Base-by-base conservation (phyloP, 2,888 invertebrate species). In the Erebia palarica region DNA sequence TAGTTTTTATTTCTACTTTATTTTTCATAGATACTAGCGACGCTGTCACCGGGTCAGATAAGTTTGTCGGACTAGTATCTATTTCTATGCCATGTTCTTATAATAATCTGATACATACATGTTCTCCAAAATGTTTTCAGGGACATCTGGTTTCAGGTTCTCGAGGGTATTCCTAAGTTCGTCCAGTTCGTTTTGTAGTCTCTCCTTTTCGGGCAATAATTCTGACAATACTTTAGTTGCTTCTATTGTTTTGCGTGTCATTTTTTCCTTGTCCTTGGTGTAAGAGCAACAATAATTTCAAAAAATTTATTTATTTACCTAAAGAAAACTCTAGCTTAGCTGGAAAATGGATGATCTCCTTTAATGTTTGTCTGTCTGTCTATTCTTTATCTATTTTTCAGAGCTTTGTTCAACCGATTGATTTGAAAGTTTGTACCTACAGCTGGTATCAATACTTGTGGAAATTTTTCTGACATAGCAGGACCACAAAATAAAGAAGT, bases 91-190 rank as follows among this genome's bases (percentile, higher is more conserved):
- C 36, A 36, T 36, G 27, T 60, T 44, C 10, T 0, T 44, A 60
- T 10, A 42, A 57, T 21, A 16, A 60, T 42, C 11, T 18, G n/a
- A 16, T 16, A 44, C 61, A 13, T 44, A 61, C 61, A 47, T 11
- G 18, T 18, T 61, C 16, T 61, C 61, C 13, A 44, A 47, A 61
- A 61, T 47, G 18, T 61, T 61, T 18, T 61, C 47, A 11, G 61
- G 47, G 13, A 61, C 44, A 16, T 61, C 61, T 47, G 61, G 4
- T 16, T 61, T 47, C 61, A 61, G 11, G 18, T 9, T 36, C 3
- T n/a, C 11, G 8, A 61, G 61, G 16, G 10, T 11, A 13, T 61
- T 47, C 3, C 47, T 61, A 16, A 16, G 5, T 18, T 47, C 11
- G n/a, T 10, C 18, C 8, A 47, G 11, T 61, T 61, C 47, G 1